Conservation (phyloP, 2,888 invertebrate genomes). For the Thera obeliscata region DNA sequence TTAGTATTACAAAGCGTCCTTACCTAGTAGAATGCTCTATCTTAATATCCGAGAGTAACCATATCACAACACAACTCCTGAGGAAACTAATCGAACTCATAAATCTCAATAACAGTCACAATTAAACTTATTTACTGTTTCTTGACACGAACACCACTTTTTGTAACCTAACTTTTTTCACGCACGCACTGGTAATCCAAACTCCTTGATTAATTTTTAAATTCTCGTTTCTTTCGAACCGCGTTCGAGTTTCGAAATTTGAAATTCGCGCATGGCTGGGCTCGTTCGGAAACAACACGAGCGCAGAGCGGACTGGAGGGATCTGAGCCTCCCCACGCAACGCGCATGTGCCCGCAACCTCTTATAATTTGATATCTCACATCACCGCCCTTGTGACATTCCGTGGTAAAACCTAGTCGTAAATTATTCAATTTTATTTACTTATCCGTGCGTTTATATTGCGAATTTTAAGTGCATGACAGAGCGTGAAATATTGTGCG, state of each 20-base stretch:
- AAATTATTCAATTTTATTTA: conserved; percentile 80
- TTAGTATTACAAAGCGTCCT: conserved; percentile 38
- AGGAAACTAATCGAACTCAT: conserved; percentile 48
- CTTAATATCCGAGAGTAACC: conserved; percentile 52
- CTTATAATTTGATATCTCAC: conserved; percentile 81
- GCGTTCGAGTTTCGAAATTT: conserved; percentile 61
- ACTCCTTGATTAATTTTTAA: conserved; percentile 39
- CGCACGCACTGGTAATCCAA: conserved; percentile 35
- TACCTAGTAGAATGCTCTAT: conserved; percentile 46
- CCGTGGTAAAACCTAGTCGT: conserved; percentile 76
- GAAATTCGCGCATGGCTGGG: conserved; percentile 58
- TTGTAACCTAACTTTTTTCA: conserved; percentile 28
- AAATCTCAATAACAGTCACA: conserved; percentile 48
- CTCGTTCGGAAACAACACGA: conserved; percentile 64
- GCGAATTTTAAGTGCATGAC: conserved; percentile 53
- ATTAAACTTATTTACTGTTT: conserved; percentile 49
- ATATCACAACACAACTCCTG: conserved; percentile 54
- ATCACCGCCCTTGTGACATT: conserved; percentile 79
- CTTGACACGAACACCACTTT: conserved; percentile 47
- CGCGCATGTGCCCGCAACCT: conserved; percentile 75
- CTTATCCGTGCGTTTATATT: conserved; percentile 66
- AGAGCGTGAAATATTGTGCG: conserved; percentile 13
- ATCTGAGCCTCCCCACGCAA: conserved; percentile 47
- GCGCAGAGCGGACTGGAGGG: conserved; percentile 73
- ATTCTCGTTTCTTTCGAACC: conserved; percentile 52